Conservation (phyloP, 2,888 invertebrate genomes). For the Odontocolon sp. region DNA sequence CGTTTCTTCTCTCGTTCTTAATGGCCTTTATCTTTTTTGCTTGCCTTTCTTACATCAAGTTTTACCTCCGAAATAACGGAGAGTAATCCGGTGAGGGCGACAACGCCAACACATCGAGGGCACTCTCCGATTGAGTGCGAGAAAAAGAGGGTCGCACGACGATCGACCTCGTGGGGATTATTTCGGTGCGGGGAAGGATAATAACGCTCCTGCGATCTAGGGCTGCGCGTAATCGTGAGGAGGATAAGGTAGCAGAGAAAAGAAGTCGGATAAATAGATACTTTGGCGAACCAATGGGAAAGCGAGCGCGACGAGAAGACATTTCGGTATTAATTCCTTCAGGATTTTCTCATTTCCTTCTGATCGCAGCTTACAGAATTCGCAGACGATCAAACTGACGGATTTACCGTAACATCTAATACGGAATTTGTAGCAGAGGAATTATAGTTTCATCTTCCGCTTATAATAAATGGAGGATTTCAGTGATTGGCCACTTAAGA, state of each 20-base stretch:
- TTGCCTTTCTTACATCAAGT: neutral
- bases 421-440: no score
- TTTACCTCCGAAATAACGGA: slow-evolving; percentile 12
- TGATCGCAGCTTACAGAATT: neutral
- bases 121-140: slow-evolving; percentile 10
- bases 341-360: neutral
- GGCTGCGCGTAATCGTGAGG: slow-evolving; percentile 43
- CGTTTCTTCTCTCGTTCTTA: slow-evolving; percentile 45
- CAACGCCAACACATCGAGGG: slow-evolving; percentile 3
- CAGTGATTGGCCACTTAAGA: no score
- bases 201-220: slow-evolving; percentile 13
- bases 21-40: neutral
- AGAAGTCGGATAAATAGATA: slow-evolving; percentile 47
- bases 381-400: no score
- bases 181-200: slow-evolving; percentile 26
- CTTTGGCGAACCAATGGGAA: slow-evolving; percentile 16
- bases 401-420: no score
- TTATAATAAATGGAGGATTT: no score
- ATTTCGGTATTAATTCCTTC: slow-evolving; percentile 18
- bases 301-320: slow-evolving; percentile 33
- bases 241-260: slow-evolving; percentile 1
- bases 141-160: slow-evolving; percentile 9
- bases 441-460: no score
- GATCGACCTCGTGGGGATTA: slow-evolving; percentile 47
- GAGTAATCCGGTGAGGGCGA: neutral